Conservation (phyloP, 2,113 vertebrate species). For the Ginglymostoma cirratum region DNA sequence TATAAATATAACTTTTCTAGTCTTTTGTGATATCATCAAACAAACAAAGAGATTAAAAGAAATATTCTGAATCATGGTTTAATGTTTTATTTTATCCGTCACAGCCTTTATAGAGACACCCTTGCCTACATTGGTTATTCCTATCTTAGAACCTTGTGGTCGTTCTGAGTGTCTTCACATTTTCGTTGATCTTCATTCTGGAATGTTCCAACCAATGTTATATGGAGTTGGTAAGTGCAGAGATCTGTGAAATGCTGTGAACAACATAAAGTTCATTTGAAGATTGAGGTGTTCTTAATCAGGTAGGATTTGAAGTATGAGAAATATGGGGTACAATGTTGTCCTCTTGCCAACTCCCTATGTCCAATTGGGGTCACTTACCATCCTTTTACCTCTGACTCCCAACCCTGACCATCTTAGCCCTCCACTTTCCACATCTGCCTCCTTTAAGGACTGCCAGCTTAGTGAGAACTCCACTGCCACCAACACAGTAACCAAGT, state of each 20-base stretch:
- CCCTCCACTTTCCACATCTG: too few species aligned
- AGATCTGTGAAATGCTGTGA: not conserved
- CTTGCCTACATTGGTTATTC: constrained; percentile 87
- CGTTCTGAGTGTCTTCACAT: constrained; percentile 94
- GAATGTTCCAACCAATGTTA: constrained; percentile 95
- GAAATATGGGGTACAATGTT: not conserved
- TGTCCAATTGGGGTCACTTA: too few species aligned
- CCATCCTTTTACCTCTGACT: too few species aligned
- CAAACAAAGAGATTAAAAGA: not conserved
- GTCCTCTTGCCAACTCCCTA: not conserved
- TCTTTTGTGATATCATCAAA: not conserved
- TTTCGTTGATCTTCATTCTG: constrained; percentile 96
- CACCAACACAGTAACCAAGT: too few species aligned
- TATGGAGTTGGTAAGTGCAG: constrained; percentile 83
- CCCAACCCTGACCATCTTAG: too few species aligned
- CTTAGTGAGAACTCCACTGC: too few species aligned
- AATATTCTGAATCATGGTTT: not conserved
- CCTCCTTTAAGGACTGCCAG: too few species aligned
- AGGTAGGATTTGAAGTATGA: not conserved
- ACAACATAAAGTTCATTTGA: not conserved
- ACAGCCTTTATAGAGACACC: constrained; percentile 90
- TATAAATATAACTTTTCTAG: not conserved
- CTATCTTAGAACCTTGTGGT: constrained; percentile 89
- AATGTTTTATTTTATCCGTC: constrained; percentile 43
- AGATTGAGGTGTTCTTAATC: not conserved